These are phyloP conservation scores for Polymixis flavicincta DNA, from an alignment of 2,888 invertebrate species.

Conservation along the genomic window DNA sequence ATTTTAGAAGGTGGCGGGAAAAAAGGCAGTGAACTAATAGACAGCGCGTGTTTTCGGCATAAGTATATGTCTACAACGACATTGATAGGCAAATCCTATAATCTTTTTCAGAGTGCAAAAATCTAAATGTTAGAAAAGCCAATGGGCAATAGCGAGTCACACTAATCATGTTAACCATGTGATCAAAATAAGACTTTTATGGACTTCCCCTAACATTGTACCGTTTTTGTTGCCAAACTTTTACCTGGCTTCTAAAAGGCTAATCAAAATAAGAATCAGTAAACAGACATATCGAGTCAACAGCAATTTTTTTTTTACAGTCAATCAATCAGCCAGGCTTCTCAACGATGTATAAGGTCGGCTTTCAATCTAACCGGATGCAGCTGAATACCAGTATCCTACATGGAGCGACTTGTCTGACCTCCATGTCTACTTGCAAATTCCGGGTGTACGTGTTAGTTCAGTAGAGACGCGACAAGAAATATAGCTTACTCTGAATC, in stretches of 20 bases:
- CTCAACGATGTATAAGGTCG: neutral
- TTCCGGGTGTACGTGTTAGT: neutral
- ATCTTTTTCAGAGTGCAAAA: constrained; percentile 30
- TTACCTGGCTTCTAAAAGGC: neutral
- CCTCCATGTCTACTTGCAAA: neutral
- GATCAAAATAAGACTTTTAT: constrained; percentile 17
- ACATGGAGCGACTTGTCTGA: neutral
- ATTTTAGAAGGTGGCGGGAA: neutral
- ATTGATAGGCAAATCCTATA: constrained; percentile 20
- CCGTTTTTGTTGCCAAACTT: neutral
- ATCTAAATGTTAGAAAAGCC: constrained; percentile 25
- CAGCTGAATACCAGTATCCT: neutral
- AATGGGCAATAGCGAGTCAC: constrained; percentile 27
- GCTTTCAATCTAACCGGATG: neutral
- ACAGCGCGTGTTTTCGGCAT: neutral
- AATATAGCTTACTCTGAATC: neutral
- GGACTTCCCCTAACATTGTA: neutral
- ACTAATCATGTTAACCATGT: constrained; percentile 3
- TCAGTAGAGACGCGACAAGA: no score
- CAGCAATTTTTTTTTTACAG: neutral
- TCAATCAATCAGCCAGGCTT: neutral
- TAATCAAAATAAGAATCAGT: neutral
- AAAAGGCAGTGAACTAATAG: neutral
- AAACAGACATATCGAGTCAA: neutral
- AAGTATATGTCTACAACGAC: constrained; percentile 14